phyloP scores from a whole-genome alignment of 2,888 invertebrate species.

The Netelia virgata region DNA sequence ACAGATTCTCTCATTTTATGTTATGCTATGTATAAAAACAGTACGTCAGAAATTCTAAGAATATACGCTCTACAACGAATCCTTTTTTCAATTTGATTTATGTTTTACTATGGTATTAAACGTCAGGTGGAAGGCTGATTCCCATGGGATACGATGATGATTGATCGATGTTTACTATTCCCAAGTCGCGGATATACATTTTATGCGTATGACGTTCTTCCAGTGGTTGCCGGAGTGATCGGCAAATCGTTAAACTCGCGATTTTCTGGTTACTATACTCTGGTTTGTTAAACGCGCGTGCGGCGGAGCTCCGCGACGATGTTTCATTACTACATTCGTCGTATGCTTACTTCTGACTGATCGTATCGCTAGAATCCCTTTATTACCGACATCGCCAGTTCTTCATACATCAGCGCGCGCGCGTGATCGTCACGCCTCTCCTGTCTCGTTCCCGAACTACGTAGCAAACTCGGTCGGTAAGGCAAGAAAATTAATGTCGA shows the following conservation, averaged over 20 bases:
- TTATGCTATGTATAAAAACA: too few relatives aligned
- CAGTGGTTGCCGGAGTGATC: constrained; percentile 2
- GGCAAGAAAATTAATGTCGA: background rate
- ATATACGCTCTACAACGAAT: background rate
- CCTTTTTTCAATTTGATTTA: background rate
- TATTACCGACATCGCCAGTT: constrained; percentile 14
- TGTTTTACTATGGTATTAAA: background rate
- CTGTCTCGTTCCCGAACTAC: constrained; percentile 16
- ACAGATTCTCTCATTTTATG: background rate
- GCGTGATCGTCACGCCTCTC: constrained; percentile 15
- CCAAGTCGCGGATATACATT: constrained; percentile 4
- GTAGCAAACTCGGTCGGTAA: constrained; percentile 35
- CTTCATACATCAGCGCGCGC: background rate
- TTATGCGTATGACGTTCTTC: constrained; percentile 1
- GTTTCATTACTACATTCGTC: background rate
- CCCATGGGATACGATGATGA: background rate
- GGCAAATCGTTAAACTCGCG: constrained; percentile 11
- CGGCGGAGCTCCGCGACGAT: background rate
- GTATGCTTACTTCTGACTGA: background rate
- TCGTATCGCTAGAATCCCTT: constrained; percentile 7
- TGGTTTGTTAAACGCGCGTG: background rate
- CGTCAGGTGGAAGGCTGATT: background rate
- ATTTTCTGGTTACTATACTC: constrained; percentile 7
- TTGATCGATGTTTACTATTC: constrained; percentile 14
- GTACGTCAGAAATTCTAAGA: background rate